phyloP scores from a whole-genome alignment of 2,888 invertebrate species.

The Antheraea yamamai region DNA sequence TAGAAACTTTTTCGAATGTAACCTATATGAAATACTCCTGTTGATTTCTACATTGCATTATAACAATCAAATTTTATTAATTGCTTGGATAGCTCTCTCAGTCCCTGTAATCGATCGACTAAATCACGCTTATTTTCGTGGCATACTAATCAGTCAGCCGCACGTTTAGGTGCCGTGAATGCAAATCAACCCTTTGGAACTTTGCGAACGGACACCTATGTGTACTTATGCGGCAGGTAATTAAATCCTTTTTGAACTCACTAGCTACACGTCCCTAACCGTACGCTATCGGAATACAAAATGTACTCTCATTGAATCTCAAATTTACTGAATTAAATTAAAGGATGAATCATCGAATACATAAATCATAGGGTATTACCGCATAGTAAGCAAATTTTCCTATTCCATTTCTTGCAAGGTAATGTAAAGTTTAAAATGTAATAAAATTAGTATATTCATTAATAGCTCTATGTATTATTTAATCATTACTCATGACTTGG shows the following conservation, averaged over 20 bases:
- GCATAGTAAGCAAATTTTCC: not conserved
- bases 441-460: no score
- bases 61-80: not conserved
- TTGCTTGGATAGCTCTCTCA: not conserved
- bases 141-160: slow-evolving; percentile 11
- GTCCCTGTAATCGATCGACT: not conserved
- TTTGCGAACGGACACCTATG: slow-evolving; percentile 6
- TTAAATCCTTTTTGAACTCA: slow-evolving; percentile 8
- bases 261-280: not conserved
- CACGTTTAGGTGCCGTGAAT: slow-evolving; percentile 9
- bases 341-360: not conserved
- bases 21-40: not conserved
- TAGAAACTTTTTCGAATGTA: not conserved
- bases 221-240: not conserved
- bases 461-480: no score
- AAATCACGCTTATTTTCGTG: slow-evolving; percentile 6
- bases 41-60: not conserved
- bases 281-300: slow-evolving; percentile 3
- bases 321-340: slow-evolving; percentile 4
- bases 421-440: no score
- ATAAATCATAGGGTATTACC: not conserved
- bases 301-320: slow-evolving; percentile 12
- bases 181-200: slow-evolving; percentile 12
- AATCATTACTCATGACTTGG: no score
- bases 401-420: not conserved